A percentile compares a stretch with the other conserved stretches of the same genome.
These are phyloP conservation scores for honey bee (Apis mellifera) DNA, from an alignment of 1,140 invertebrate species.

Conservation along the genomic window DNA sequence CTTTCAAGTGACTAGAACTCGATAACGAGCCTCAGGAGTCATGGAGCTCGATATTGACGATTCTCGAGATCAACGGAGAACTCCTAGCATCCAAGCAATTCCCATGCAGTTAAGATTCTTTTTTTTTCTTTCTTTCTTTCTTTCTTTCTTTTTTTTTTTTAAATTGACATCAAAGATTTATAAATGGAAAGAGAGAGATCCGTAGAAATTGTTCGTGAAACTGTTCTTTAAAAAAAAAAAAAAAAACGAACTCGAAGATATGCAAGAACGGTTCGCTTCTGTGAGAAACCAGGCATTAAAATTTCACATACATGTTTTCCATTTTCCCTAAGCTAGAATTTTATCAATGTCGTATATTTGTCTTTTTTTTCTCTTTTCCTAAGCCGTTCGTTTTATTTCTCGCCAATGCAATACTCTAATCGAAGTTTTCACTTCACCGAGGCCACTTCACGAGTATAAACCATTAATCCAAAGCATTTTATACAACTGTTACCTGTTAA, in stretches of 20 bases:
- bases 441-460: background rate
- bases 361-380: background rate
- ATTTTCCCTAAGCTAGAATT: background rate
- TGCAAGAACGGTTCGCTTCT: too few relatives aligned
- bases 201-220: too few relatives aligned
- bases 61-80: slow-evolving; percentile 1
- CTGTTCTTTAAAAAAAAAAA: too few relatives aligned
- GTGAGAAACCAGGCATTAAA: background rate
- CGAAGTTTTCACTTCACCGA: background rate
- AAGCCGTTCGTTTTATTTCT: background rate
- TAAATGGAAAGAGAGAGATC: too few relatives aligned
- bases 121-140: background rate
- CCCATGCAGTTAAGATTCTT: background rate
- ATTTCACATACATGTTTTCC: background rate
- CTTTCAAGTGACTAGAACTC: slow-evolving; percentile 24
- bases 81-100: background rate
- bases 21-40: slow-evolving; percentile 10
- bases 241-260: too few relatives aligned
- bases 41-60: slow-evolving; percentile 1
- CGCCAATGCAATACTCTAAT: background rate
- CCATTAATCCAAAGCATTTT: background rate
- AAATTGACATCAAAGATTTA: too few relatives aligned
- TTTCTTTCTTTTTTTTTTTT: background rate
- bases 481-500: background rate
- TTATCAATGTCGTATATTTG: background rate